These are phyloP conservation scores for Phocides pigmalion DNA, from an alignment of 1,140 invertebrate species.

Conservation along the genomic window DNA sequence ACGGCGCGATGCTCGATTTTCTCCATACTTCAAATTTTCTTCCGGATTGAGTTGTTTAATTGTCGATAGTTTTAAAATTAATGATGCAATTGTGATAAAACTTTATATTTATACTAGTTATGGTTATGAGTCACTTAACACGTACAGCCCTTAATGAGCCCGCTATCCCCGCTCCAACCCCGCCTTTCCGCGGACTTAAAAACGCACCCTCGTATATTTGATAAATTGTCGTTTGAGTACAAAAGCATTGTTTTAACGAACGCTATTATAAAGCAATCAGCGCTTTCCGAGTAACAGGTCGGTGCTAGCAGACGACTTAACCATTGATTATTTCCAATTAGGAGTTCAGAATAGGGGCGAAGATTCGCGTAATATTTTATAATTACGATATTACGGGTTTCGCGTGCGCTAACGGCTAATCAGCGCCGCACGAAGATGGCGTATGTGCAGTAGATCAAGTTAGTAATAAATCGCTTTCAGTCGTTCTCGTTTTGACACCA, in stretches of 20 bases:
- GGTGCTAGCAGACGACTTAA: slow-evolving; percentile 12
- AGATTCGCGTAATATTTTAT: slow-evolving; percentile 34
- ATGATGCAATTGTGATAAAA: too few species aligned
- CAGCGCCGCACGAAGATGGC: slow-evolving; percentile 24
- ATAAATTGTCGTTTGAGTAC: background rate
- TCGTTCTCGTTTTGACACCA: background rate
- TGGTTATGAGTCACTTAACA: too few species aligned
- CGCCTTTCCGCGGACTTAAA: too few species aligned
- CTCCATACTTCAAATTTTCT: too few species aligned
- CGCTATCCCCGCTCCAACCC: too few species aligned
- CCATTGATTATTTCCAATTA: slow-evolving; percentile 31
- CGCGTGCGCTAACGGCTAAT: slow-evolving; percentile 49
- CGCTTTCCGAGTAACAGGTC: slow-evolving; percentile 11
- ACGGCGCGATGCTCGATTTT: too few species aligned
- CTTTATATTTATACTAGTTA: too few species aligned
- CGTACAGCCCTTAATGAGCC: too few species aligned
- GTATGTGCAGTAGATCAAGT: slow-evolving; percentile 3
- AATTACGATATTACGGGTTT: slow-evolving; percentile 46
- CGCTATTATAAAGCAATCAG: slow-evolving; percentile 18
- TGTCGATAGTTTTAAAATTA: too few species aligned
- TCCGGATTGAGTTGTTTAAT: too few species aligned
- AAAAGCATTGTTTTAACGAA: slow-evolving; percentile 17
- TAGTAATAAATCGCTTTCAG: background rate
- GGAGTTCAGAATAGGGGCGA: slow-evolving; percentile 15
- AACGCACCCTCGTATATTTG: too few species aligned